Conservation (phyloP, 1,140 invertebrate species). For the Portunus trituberculatus region DNA sequence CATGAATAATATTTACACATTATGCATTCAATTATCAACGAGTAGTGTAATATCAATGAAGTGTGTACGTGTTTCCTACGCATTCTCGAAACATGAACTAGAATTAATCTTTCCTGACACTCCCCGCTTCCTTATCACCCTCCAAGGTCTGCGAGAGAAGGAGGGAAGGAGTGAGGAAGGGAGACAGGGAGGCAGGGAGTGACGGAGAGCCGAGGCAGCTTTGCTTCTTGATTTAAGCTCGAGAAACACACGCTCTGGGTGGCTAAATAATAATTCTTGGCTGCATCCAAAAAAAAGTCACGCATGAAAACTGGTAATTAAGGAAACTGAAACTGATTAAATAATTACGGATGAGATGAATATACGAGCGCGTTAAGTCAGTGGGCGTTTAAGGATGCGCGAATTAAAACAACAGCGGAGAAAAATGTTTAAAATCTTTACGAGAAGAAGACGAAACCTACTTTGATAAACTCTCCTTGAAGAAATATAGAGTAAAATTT, state of each 20-base stretch:
- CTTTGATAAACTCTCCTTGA: neutral
- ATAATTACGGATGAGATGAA: slow-evolving; percentile 14
- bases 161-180: too few species aligned
- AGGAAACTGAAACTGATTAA: neutral
- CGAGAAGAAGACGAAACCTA: too few species aligned
- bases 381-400: neutral
- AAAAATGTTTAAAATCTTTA: neutral
- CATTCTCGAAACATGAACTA: too few species aligned
- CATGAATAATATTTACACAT: too few species aligned
- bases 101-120: too few species aligned
- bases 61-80: too few species aligned
- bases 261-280: neutral
- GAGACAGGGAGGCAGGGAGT: too few species aligned
- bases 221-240: neutral
- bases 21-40: too few species aligned
- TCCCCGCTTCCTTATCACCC: too few species aligned
- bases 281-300: neutral
- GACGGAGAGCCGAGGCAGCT: neutral
- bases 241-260: neutral
- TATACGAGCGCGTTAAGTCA: neutral
- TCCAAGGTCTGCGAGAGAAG: too few species aligned
- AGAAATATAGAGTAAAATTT: neutral
- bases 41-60: too few species aligned
- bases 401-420: neutral
- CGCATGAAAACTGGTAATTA: neutral